A percentile compares a stretch with the other conserved stretches of the same genome.
Conservation (phyloP, 1,140 invertebrate genomes). For the Leguminivora glycinivorella region DNA sequence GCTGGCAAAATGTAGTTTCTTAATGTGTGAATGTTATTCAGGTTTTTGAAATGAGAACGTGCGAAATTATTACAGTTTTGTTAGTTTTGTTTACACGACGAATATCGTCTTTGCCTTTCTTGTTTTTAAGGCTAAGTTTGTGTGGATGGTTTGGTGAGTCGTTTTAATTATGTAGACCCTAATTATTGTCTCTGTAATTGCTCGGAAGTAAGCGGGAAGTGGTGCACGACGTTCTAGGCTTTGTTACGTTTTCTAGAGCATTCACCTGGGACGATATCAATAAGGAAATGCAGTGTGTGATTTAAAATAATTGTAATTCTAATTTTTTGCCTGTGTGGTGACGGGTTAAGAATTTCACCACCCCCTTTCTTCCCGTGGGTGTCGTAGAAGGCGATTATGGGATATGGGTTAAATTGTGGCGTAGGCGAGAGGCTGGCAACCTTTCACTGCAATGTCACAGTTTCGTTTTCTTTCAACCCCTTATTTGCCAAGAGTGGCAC, state of each 20-base stretch:
- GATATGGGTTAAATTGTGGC: too few relatives aligned
- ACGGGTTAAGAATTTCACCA: too few relatives aligned
- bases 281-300: background rate
- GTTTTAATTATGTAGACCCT: constrained; percentile 26
- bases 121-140: background rate
- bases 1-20: background rate
- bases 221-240: constrained; percentile 16
- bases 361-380: too few relatives aligned
- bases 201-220: constrained; percentile 22
- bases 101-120: background rate
- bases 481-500: too few relatives aligned
- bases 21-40: constrained; percentile 31
- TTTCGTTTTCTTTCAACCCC: too few relatives aligned
- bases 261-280: constrained; percentile 5
- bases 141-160: background rate
- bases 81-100: constrained; percentile 35
- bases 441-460: too few relatives aligned
- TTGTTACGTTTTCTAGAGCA: constrained; percentile 19
- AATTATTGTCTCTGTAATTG: constrained; percentile 28
- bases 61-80: constrained; percentile 55
- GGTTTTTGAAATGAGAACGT: constrained; percentile 47
- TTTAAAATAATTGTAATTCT: too few relatives aligned
- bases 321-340: too few relatives aligned
- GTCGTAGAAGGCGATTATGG: too few relatives aligned
- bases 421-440: too few relatives aligned